Base-by-base conservation (phyloP, 2,797 vertebrate species). In the Ciconia nigra region DNA sequence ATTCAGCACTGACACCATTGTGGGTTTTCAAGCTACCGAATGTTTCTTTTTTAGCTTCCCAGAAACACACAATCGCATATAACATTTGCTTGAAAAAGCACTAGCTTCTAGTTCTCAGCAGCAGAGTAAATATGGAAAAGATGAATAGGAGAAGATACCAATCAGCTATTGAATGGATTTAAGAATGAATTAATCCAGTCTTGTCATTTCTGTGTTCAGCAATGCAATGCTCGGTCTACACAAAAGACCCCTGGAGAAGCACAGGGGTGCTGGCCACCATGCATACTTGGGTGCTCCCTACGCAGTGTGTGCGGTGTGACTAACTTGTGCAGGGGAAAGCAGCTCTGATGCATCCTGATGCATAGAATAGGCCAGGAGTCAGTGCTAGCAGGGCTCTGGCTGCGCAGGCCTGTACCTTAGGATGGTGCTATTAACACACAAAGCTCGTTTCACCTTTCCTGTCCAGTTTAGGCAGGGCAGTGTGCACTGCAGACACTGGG, bases 301-400 rank as follows among this genome's bases (percentile, higher is more conserved):
- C 0, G 1, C 3, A 10, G 12, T 3, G 7, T 11, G 62, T 3
- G 29, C 70, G 55, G 6, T 0, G 28, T 25, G 49, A 17, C 5
- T 16, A 18, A 33, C 37, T 3, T n/a, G 82, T 37, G 39, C n/a
- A 5, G 54, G 51, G 31, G 24, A 37, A 58, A 52, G 63, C 26
- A 22, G 59, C 59, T 62, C 77, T 54, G 55, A 9, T 8, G 29
- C 25, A 18, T 10, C 44, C 55, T 1, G 26, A 80, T 70, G 41
- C 52, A 18, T 1, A 41, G 33, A 13, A 13, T 13, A 44, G 65
- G 4, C 15, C 46, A 52, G 86, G 17, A 49, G 13, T 3, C 44
- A 22, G 79, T 2, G 42, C 66, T 81, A 2, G 12, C 35, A 59
- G 83, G 76, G 65, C 86, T 86, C n/a, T 46, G 42, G 4, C 73